phyloP scores from a whole-genome alignment of 2,113 vertebrate species.

The Prolemur simus region DNA sequence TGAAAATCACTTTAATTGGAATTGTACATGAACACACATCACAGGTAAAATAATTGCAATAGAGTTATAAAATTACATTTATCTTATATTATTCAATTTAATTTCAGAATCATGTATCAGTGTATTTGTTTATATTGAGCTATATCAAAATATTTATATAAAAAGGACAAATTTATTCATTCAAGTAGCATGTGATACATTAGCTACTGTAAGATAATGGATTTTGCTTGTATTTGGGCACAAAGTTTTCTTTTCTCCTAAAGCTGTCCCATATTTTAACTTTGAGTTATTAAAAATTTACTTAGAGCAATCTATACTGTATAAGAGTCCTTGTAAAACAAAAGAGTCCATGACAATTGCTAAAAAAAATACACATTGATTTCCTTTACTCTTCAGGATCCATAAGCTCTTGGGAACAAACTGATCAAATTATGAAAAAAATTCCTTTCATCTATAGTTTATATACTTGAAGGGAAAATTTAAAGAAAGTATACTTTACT shows the following conservation, averaged over 20 bases:
- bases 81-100: neutral
- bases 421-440: neutral
- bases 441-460: neutral
- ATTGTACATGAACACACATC: neutral
- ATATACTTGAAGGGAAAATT: neutral
- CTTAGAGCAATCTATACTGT: neutral
- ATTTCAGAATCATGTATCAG: neutral
- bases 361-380: neutral
- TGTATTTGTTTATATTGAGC: neutral
- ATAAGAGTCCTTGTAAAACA: neutral
- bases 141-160: neutral
- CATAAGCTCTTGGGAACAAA: neutral
- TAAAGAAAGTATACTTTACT: neutral
- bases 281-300: neutral
- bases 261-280: neutral
- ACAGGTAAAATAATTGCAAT: neutral
- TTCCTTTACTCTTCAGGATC: neutral
- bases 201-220: neutral
- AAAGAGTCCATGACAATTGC: neutral
- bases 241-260: neutral
- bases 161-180: neutral
- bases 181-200: neutral
- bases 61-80: neutral
- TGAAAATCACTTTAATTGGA: neutral
- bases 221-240: neutral